Base-by-base conservation (phyloP, 2,888 invertebrate species). In the Peribatodes rhomboidaria region DNA sequence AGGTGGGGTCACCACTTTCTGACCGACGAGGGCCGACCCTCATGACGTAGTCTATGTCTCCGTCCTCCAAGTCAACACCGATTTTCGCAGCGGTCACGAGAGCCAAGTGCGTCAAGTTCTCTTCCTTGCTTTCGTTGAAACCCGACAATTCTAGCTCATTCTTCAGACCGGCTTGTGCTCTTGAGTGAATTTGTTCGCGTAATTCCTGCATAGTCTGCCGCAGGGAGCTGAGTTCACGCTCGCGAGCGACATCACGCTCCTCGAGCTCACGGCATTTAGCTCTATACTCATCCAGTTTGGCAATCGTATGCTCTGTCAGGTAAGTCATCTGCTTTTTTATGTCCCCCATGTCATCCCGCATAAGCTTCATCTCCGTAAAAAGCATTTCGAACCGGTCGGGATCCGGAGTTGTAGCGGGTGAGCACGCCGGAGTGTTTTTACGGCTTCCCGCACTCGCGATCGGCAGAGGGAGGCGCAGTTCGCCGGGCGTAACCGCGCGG, bases 271-370 rank as follows among this genome's bases (percentile, higher is more conserved):
- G 22, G 47, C 47, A 47, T 18, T 31, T 47, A 9, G 20, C 3
- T 2, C 27, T 31, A 9, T 0, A 31, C 4, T 47, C 47, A 10
- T 47, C 47, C 8, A 47, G 31, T 31, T 14, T 47, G 1, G 31
- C 8, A 8, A 8, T 14, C 0, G 14, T 8, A 31, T 54, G 27
- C 3, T 54, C 41, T 1, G 54, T 8, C 27, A 54, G n/a, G 10
- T 16, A 31, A 1, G 13, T 27, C 22, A 54, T 54, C 7, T 54
- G 54, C 9, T n/a, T 11, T 14, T 53, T 53, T 8, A 53, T 13
- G 3, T 53, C 41, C 2, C 41, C 39, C 1, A 53, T 27, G 13
- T 53, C 41, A 1, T n/a, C 27, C 1, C 53, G 22, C n/a, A 53
- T 39, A 7, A 41, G 14, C 11, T 27, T 39, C 27, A 53, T 53